These are phyloP conservation scores for Chrysaora quinquecirrha DNA, from an alignment of 30 jellyfish, hydroid and myxozoan genomes.

Conservation along the genomic window DNA sequence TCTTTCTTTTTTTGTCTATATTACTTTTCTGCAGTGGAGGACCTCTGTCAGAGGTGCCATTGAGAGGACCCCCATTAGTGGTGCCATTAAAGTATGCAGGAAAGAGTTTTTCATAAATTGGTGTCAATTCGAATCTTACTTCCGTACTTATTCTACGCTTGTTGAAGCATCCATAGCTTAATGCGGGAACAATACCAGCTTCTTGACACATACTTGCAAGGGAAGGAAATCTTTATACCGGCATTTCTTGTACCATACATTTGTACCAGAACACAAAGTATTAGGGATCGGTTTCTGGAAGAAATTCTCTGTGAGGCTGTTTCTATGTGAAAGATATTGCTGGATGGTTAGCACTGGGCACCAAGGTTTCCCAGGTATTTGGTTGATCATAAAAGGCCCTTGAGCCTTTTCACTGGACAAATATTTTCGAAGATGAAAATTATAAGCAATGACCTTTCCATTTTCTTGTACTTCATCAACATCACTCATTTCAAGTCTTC, in stretches of 20 bases:
- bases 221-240: conserved; percentile 57
- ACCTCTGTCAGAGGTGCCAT: too few relatives aligned
- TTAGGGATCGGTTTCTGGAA: conserved; percentile 54
- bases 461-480: conserved; percentile 49
- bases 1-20: too few relatives aligned
- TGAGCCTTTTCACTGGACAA: conserved; percentile 42
- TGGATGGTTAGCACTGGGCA: conserved; percentile 65
- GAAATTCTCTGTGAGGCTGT: conserved; percentile 37
- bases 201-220: conserved; percentile 50
- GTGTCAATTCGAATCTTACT: conserved; percentile 54
- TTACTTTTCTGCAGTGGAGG: too few relatives aligned
- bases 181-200: conserved; percentile 54
- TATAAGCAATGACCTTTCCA: conserved; percentile 48
- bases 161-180: conserved; percentile 59
- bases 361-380: conserved; percentile 71
- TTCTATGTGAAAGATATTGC: conserved; percentile 51
- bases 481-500: conserved; percentile 14
- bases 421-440: conserved; percentile 31
- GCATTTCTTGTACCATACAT: conserved; percentile 46
- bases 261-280: conserved; percentile 30
- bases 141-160: conserved; percentile 64
- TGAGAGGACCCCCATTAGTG: too few relatives aligned
- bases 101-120: conserved; percentile 42
- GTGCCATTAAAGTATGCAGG: conserved; percentile 59
- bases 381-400: conserved; percentile 61